phyloP scores from a whole-genome alignment of 2,797 vertebrate genomes.

The Anabas testudineus region DNA sequence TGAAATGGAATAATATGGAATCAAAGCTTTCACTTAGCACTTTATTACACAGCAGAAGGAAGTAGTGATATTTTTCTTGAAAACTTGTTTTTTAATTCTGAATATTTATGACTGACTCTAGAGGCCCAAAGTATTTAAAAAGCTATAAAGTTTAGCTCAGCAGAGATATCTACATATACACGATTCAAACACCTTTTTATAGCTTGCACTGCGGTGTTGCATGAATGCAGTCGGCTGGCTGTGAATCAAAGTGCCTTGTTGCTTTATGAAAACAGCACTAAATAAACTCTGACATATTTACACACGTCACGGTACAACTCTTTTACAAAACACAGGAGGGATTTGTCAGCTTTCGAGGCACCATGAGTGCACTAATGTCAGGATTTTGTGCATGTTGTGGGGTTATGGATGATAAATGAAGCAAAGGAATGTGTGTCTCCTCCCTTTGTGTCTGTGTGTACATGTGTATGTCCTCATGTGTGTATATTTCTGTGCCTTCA shows the following conservation, averaged over 20 bases:
- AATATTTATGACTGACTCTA: constrained; percentile 28
- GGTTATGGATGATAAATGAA: constrained; percentile 15
- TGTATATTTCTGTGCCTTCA: constrained; percentile 7
- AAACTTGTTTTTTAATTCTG: background rate
- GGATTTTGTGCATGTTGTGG: constrained; percentile 9
- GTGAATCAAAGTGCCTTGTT: constrained; percentile 56
- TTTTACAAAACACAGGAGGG: constrained; percentile 40
- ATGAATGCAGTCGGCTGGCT: constrained; percentile 28
- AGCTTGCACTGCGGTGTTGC: background rate
- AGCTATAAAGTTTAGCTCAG: constrained; percentile 7
- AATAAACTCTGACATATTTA: constrained; percentile 73
- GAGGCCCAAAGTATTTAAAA: constrained; percentile 13
- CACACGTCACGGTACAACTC: constrained; percentile 52
- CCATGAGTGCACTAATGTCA: background rate
- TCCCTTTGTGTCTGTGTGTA: background rate
- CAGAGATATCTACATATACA: constrained; percentile 19
- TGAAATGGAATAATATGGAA: background rate
- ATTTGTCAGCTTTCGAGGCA: constrained; percentile 69
- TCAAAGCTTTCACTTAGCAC: background rate
- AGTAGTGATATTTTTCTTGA: background rate
- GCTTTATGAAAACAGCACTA: constrained; percentile 44
- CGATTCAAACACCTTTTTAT: constrained; percentile 14
- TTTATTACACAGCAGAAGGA: constrained; percentile 1
- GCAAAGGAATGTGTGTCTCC: background rate
- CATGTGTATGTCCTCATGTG: constrained; percentile 8